Evolutionary conservation across 2,113 vertebrate species (phyloP).

Genomic region (Malaclemys terrapin): DNA sequence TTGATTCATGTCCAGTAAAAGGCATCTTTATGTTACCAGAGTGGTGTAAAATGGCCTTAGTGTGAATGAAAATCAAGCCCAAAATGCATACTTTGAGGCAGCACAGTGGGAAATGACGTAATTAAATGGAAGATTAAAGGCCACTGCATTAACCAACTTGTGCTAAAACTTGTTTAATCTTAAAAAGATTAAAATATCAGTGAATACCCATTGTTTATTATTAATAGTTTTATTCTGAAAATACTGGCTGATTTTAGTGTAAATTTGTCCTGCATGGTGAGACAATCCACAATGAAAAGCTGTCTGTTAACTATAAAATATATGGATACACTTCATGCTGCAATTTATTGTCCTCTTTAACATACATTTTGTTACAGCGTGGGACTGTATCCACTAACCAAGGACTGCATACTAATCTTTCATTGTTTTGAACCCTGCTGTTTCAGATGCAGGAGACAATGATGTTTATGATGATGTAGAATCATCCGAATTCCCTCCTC

Average conservation of each 20-base stretch:
- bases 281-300: background rate
- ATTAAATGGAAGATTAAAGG: slow-evolving; percentile 31
- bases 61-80: background rate
- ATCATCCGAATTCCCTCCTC: slow-evolving; percentile 77
- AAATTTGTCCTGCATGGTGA: background rate
- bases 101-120: background rate
- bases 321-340: background rate
- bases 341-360: background rate
- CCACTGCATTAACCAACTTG: slow-evolving; percentile 3
- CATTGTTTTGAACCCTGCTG: background rate
- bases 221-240: slow-evolving; percentile 29
- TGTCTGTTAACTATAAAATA: background rate
- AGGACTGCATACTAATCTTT: background rate
- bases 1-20: background rate
- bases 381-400: background rate
- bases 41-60: background rate
- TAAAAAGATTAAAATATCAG: slow-evolving; percentile 26
- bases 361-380: background rate
- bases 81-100: background rate
- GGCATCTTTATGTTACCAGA: background rate
- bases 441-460: slow-evolving; percentile 75
- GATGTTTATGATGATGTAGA: slow-evolving; percentile 93
- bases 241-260: background rate
- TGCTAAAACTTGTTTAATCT: slow-evolving; percentile 12
- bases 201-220: slow-evolving; percentile 17